A percentile compares a stretch with the other conserved stretches of the same genome.
These are phyloP conservation scores for Zaprionus nigranus DNA, from an alignment of 1,140 invertebrate species.

Conservation along the genomic window DNA sequence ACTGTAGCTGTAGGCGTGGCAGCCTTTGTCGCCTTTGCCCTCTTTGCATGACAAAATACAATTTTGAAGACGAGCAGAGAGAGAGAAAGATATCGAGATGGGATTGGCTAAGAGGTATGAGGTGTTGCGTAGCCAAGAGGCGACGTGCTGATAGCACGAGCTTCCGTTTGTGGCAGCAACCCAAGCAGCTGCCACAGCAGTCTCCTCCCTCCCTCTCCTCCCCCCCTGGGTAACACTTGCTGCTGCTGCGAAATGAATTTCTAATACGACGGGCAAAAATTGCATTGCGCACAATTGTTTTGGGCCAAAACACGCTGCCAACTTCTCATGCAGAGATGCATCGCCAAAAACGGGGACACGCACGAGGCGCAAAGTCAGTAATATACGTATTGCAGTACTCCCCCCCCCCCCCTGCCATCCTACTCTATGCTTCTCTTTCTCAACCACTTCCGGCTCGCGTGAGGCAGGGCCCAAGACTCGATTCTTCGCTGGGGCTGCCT, in stretches of 20 bases:
- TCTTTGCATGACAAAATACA: conserved; percentile 53
- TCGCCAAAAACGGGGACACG: conserved; percentile 28
- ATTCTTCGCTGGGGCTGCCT: conserved; percentile 14
- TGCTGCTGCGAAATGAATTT: conserved; percentile 74
- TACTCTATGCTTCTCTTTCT: neutral
- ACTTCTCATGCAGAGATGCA: conserved; percentile 42
- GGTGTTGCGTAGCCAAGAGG: conserved; percentile 18
- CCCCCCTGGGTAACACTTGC: conserved; percentile 7
- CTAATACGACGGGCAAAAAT: conserved; percentile 74
- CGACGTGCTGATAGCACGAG: conserved; percentile 64
- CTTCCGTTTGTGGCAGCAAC: conserved; percentile 53
- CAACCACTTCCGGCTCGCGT: conserved; percentile 52
- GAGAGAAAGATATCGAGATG: neutral
- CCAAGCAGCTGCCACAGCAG: conserved; percentile 62
- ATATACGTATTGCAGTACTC: too few species aligned
- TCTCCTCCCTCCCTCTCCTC: conserved; percentile 1
- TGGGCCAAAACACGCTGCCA: conserved; percentile 63
- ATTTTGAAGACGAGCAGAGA: conserved; percentile 36
- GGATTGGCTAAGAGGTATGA: neutral
- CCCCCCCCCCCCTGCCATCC: neutral
- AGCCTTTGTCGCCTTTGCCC: conserved; percentile 18
- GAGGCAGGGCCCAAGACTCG: conserved; percentile 21
- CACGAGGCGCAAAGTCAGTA: conserved; percentile 16
- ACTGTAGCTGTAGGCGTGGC: conserved; percentile 29
- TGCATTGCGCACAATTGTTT: conserved; percentile 76